A percentile compares a stretch with the other conserved stretches of the same genome.
Evolutionary conservation across 2,113 vertebrate genomes (phyloP).

Genomic region (Laticauda colubrina): DNA sequence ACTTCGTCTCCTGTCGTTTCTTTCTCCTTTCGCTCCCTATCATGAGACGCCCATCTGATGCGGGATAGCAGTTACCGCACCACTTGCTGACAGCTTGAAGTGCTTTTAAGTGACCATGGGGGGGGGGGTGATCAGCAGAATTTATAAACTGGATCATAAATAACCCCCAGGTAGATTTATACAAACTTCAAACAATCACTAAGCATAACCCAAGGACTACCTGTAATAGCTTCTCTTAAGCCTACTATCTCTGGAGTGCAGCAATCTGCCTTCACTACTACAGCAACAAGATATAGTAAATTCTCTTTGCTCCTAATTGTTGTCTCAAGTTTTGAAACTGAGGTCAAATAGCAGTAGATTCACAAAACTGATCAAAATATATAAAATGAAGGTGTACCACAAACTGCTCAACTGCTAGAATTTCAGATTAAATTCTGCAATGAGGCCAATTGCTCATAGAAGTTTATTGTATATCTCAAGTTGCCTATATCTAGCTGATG

Average conservation of each 20-base stretch:
- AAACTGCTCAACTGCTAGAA: not conserved
- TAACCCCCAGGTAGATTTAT: not conserved
- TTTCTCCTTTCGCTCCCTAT: no score
- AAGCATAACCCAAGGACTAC: not conserved
- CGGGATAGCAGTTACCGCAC: no score
- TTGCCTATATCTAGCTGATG: not conserved
- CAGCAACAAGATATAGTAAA: not conserved
- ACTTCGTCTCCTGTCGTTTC: no score
- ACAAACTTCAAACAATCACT: not conserved
- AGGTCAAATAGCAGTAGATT: not conserved
- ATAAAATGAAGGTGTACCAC: constrained; percentile 13
- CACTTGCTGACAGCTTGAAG: not conserved
- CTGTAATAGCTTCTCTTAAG: not conserved
- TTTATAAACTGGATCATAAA: not conserved
- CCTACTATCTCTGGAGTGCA: not conserved
- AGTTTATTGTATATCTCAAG: not conserved
- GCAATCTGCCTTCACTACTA: not conserved
- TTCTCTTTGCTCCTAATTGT: not conserved
- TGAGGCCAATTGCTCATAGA: not conserved
- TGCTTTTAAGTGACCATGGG: not conserved
- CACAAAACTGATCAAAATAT: not conserved
- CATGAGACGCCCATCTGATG: no score
- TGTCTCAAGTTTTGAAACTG: not conserved
- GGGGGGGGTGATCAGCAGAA: not conserved
- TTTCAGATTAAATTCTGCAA: not conserved